Evolutionary conservation across 2,797 vertebrate genomes (phyloP).

Genomic region (Pampus argenteus): DNA sequence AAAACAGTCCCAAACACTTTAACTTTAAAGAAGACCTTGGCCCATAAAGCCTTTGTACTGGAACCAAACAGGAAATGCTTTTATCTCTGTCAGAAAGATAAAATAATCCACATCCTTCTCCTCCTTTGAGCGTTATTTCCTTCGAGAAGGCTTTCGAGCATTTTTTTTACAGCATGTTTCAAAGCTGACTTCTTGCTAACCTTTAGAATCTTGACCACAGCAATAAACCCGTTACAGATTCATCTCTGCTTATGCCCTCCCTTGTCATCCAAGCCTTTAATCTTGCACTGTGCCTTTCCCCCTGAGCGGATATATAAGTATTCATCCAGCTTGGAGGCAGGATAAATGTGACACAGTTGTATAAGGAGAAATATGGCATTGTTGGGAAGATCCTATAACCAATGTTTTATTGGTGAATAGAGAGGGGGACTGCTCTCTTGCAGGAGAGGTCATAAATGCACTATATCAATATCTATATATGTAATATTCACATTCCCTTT

Average conservation of each 20-base stretch:
- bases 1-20: slow-evolving; percentile 28
- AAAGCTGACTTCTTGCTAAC: slow-evolving; percentile 78
- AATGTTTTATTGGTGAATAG: slow-evolving; percentile 72
- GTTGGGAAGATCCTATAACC: slow-evolving; percentile 75
- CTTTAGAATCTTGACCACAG: slow-evolving; percentile 80
- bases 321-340: slow-evolving; percentile 70
- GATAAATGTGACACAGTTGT: slow-evolving; percentile 77
- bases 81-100: slow-evolving; percentile 68
- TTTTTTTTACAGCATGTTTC: slow-evolving; percentile 70
- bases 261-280: slow-evolving; percentile 79
- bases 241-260: slow-evolving; percentile 73
- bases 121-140: slow-evolving; percentile 58
- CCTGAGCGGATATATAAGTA: slow-evolving; percentile 71
- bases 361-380: slow-evolving; percentile 79
- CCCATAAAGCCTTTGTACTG: slow-evolving; percentile 48
- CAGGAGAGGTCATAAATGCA: slow-evolving; percentile 71
- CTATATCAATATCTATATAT: slow-evolving; percentile 70
- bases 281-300: slow-evolving; percentile 73
- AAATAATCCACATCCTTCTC: slow-evolving; percentile 48
- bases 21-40: slow-evolving; percentile 55
- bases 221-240: slow-evolving; percentile 78
- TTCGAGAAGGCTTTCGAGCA: slow-evolving; percentile 35
- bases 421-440: slow-evolving; percentile 59
- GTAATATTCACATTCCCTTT: slow-evolving; percentile 72
- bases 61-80: slow-evolving; percentile 69